Evolutionary conservation across 2,888 invertebrate genomes (phyloP), one percentile per base, ranked within the genome.

Genomic region (Drosophila mettleri): DNA sequence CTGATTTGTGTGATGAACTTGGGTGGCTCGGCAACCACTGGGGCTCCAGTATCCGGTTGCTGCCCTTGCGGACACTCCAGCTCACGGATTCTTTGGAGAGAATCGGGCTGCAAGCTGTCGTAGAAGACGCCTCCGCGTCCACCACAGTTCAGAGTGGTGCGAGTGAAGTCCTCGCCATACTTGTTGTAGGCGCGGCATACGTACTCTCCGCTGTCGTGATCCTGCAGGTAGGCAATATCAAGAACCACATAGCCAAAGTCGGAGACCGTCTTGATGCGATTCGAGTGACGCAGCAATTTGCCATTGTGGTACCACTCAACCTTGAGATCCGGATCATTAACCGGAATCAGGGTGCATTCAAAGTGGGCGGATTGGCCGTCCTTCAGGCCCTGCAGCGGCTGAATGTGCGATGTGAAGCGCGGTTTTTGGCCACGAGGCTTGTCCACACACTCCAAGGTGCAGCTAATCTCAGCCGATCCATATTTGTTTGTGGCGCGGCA

Each of bases 251-350:
- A 98, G 51, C 98, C 98, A 90, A 98, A 98, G 91, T 98, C 98
- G 46, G 97, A 97, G 0, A 98, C 97, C 70, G 96, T 96, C 93
- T 98, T 98, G 87, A 98, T 97, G 74, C 98, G 94, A 22, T 96
- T 96, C 3, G 97, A 97, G 90, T 98, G 97, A 62, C 97, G 94
- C 78, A 99, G 93, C 0, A 97, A 97, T 88, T 97, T 94, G 6
- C 97, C 98, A 91, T 99, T 98, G 89, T 97, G 97, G 93, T 97
- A 98, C 99, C 99, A 99, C 93, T 99, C 98, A 24, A 98, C 97
- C 90, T 96, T 96, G 93, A 99, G 95, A 43, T 97, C 95, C 3
- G 98, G 98, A 92, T 99, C 99, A 72, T 98, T 98, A 8, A 98
- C 96, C 3, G 99, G 99, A 18, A 97, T 95, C 49, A 99, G 94